Base-by-base conservation (phyloP, 2,888 invertebrate species). In the Xestoiulus laeticollis region DNA sequence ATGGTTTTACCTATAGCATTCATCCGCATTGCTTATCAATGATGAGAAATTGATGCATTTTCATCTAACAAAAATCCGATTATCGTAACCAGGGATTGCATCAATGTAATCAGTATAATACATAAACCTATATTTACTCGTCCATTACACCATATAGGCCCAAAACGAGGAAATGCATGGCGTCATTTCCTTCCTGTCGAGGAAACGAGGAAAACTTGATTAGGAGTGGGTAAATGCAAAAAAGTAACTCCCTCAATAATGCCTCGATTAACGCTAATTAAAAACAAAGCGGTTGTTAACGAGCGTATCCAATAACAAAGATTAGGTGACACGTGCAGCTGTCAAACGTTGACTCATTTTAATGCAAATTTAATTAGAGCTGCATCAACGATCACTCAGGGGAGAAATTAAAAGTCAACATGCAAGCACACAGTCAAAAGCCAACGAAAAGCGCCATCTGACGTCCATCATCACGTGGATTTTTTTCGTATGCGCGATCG, bases 291-390 rank as follows among this genome's bases (percentile, higher is more conserved):
- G 68, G 68, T 68, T 68, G 68, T 68, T 68, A 68, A 68, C 68
- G 68, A 68, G 68, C 68, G 68, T 68, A 68, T 68, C 68, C 68
- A 68, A 68, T 68, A 68, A 68, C 68, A 68, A 68, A 68, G 22
- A 68, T 10, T 68, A 26, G 68, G 68, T n/a, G 26, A 26, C 68
- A 68, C 68, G 68, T 26, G 68, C 26, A 68, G 5, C 68, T 68
- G 68, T 68, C 68, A 68, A 68, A 68, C 68, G 68, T 26, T 68
- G 68, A 68, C 68, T 68, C 68, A 68, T 68, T 68, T 26, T 68
- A 68, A 68, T 68, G 68, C 68, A 68, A 68, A 68, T 68, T 68
- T 68, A 68, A 68, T 68, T 68, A 68, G 68, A 68, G 26, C 26
- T 22, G n/a, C 26, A 22, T 22, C 26, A 68, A 10, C 68, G 22